Conservation (phyloP, 2,888 invertebrate genomes). For the Hydriomena furcata region DNA sequence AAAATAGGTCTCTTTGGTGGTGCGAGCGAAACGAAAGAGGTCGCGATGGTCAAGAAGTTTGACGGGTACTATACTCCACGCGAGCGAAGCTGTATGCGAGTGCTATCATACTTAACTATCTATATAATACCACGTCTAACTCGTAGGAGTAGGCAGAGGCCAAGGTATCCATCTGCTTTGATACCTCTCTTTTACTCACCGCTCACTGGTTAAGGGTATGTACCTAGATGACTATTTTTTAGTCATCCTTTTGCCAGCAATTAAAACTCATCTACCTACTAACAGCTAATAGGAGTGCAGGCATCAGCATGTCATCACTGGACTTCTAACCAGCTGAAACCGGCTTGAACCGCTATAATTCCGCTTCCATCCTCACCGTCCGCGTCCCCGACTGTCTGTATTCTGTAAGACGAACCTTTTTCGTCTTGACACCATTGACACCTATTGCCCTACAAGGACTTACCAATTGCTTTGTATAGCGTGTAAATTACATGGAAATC, state of each 20-base stretch:
- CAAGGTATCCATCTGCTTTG: too few relatives aligned
- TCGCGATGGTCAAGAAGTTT: too few relatives aligned
- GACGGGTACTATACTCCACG: too few relatives aligned
- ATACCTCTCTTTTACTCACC: too few relatives aligned
- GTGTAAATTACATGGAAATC: conserved; percentile 1
- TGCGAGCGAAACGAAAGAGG: too few relatives aligned
- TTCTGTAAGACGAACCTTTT: conserved; percentile 52
- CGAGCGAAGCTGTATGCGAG: too few relatives aligned
- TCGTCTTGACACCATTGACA: conserved; percentile 46
- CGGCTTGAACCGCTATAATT: conserved; percentile 40
- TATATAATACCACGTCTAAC: too few relatives aligned
- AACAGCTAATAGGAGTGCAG: conserved; percentile 58
- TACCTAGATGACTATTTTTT: conserved; percentile 24
- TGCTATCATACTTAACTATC: too few relatives aligned
- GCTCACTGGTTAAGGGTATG: too few relatives aligned
- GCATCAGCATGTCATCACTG: conserved; percentile 37
- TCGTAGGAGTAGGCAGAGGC: too few relatives aligned
- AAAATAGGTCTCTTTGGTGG: too few relatives aligned
- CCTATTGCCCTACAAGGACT: conserved; percentile 51
- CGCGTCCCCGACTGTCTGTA: conserved; percentile 32
- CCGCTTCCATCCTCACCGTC: conserved; percentile 33
- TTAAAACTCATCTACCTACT: conserved; percentile 29
- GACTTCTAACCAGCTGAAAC: conserved; percentile 36
- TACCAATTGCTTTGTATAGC: conserved; percentile 46
- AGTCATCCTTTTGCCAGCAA: conserved; percentile 22